These are phyloP conservation scores for Eretmocerus hayati DNA, from an alignment of 2,888 invertebrate genomes.

Conservation along the genomic window DNA sequence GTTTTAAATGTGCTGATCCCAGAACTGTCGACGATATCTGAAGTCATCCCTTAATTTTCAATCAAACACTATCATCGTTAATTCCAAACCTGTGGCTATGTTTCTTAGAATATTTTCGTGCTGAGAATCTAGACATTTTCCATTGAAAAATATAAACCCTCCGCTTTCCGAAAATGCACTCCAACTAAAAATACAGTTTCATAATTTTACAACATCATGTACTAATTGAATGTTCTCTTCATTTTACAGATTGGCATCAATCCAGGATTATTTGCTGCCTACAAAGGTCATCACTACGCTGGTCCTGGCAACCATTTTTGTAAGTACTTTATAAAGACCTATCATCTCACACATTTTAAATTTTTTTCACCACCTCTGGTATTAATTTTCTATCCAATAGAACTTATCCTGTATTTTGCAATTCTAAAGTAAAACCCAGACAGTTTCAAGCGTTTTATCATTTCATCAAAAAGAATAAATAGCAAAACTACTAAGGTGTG, in stretches of 20 bases:
- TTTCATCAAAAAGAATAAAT: no score
- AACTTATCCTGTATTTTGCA: no score
- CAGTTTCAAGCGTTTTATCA: no score
- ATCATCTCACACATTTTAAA: no score
- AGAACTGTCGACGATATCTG: no score
- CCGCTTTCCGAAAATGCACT: no score
- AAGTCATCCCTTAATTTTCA: neutral
- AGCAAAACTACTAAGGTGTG: no score
- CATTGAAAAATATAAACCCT: neutral
- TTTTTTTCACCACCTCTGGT: no score
- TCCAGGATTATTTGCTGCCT: slow-evolving; percentile 94
- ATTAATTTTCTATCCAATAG: no score
- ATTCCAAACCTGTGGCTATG: neutral
- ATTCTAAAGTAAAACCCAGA: no score
- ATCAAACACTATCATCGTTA: neutral
- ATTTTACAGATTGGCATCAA: slow-evolving; percentile 88
- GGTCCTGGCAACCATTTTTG: slow-evolving; percentile 99
- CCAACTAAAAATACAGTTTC: neutral
- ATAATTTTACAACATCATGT: neutral
- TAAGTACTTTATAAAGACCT: slow-evolving; percentile 52
- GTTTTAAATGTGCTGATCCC: no score
- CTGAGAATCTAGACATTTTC: neutral
- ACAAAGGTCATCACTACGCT: slow-evolving; percentile 97
- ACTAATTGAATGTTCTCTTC: slow-evolving; percentile 1
- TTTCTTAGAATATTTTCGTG: neutral